Percentiles rank a stretch among this genome's conserved stretches.
Evolutionary conservation across 2,888 invertebrate genomes (phyloP).

Genomic region (Ochropleura plecta): DNA sequence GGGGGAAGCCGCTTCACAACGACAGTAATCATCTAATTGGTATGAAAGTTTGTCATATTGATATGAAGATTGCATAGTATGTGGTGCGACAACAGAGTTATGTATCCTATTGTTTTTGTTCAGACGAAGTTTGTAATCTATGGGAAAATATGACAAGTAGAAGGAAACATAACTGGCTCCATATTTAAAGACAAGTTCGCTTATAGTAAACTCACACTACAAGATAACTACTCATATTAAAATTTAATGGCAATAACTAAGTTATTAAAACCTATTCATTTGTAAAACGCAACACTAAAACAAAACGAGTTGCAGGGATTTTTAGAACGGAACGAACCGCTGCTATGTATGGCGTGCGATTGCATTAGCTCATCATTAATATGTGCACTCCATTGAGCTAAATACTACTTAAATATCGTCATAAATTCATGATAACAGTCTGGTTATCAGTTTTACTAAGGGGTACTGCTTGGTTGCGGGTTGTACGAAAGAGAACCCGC

Average conservation of each 20-base stretch:
- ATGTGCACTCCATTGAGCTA: conserved; percentile 61
- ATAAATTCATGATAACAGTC: conserved; percentile 6
- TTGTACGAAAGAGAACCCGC: too few relatives aligned
- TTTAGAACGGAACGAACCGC: conserved; percentile 79
- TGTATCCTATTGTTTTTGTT: conserved; percentile 36
- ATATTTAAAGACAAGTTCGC: too few relatives aligned
- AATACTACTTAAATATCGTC: conserved; percentile 29
- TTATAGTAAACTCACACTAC: too few relatives aligned
- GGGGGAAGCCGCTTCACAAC: conserved; percentile 22
- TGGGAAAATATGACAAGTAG: background rate
- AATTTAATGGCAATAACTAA: conserved; percentile 24
- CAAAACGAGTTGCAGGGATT: conserved; percentile 55
- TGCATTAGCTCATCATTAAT: conserved; percentile 52
- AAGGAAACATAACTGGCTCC: background rate
- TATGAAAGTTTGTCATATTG: conserved; percentile 58
- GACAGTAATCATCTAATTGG: conserved; percentile 61
- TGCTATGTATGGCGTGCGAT: conserved; percentile 62
- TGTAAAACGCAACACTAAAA: conserved; percentile 60
- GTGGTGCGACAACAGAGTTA: background rate
- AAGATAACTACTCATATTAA: background rate
- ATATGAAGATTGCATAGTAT: conserved; percentile 52
- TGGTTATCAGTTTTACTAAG: background rate
- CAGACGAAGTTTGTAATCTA: background rate
- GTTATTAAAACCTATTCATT: conserved; percentile 33
- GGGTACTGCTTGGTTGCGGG: background rate